phyloP scores from a whole-genome alignment of 2,888 invertebrate genomes.

The Latrodectus hesperus region DNA sequence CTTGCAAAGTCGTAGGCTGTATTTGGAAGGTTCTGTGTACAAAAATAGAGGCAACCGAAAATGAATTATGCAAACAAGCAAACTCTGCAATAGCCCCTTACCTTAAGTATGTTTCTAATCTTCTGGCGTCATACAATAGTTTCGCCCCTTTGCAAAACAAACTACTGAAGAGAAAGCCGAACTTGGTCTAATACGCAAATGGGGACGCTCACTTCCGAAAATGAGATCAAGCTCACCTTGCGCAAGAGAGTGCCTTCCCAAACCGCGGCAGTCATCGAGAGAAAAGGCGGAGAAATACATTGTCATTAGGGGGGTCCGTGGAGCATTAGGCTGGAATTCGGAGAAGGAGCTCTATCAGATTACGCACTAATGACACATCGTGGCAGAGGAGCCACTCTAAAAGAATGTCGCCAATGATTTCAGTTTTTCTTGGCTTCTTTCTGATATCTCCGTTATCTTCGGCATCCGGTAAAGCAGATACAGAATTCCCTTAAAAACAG shows the following conservation, averaged over 20 bases:
- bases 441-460: not conserved
- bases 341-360: conserved; percentile 29
- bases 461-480: too few species aligned
- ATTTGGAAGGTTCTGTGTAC: too few species aligned
- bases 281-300: conserved; percentile 31
- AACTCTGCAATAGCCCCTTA: too few species aligned
- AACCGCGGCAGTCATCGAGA: conserved; percentile 4
- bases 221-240: not conserved
- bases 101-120: too few species aligned
- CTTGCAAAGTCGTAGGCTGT: too few species aligned
- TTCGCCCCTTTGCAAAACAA: too few species aligned
- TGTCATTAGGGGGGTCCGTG: conserved; percentile 29
- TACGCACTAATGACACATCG: conserved; percentile 43
- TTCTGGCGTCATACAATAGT: too few species aligned
- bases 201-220: conserved; percentile 15
- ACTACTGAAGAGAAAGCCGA: not conserved
- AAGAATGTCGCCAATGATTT: not conserved
- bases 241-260: not conserved
- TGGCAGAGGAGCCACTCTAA: not conserved
- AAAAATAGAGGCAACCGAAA: too few species aligned
- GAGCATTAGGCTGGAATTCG: conserved; percentile 23
- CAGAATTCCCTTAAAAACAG: too few species aligned
- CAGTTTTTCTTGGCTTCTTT: not conserved
- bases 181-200: not conserved
- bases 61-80: too few species aligned